A percentile compares a stretch with the other conserved stretches of the same genome.
Conservation (phyloP, 2,797 vertebrate genomes). For the Argya squamiceps region DNA sequence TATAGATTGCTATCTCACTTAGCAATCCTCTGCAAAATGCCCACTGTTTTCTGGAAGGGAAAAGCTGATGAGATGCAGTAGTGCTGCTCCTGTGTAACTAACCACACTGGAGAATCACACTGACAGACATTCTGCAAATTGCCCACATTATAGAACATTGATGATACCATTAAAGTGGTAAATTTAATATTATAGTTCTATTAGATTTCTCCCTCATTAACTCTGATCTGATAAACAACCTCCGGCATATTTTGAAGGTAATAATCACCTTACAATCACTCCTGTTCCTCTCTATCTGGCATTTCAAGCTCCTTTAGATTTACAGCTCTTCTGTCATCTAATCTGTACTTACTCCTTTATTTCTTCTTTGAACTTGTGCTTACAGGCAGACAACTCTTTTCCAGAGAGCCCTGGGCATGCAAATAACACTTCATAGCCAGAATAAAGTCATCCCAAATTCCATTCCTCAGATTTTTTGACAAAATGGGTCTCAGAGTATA, state of each 20-base stretch:
- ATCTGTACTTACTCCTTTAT: slow-evolving; percentile 32
- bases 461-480: not conserved
- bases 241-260: slow-evolving; percentile 43
- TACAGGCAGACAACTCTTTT: not conserved
- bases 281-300: slow-evolving; percentile 1
- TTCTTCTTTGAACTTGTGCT: slow-evolving; percentile 31
- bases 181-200: slow-evolving; percentile 38
- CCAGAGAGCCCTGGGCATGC: not conserved
- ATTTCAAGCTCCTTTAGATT: slow-evolving; percentile 21
- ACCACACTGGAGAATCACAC: not conserved
- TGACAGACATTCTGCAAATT: slow-evolving; percentile 46
- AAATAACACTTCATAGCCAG: not conserved
- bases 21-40: not conserved
- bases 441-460: not conserved
- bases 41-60: not conserved
- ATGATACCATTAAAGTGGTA: slow-evolving; percentile 54
- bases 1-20: not conserved
- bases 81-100: not conserved
- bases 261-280: slow-evolving; percentile 47
- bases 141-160: slow-evolving; percentile 27
- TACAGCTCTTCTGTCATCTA: slow-evolving; percentile 26
- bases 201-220: slow-evolving; percentile 62
- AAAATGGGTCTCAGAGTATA: not conserved
- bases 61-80: not conserved
- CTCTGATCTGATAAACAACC: slow-evolving; percentile 53